These are phyloP conservation scores for Bemisia tabaci DNA, from an alignment of 1,140 invertebrate species.

Conservation along the genomic window DNA sequence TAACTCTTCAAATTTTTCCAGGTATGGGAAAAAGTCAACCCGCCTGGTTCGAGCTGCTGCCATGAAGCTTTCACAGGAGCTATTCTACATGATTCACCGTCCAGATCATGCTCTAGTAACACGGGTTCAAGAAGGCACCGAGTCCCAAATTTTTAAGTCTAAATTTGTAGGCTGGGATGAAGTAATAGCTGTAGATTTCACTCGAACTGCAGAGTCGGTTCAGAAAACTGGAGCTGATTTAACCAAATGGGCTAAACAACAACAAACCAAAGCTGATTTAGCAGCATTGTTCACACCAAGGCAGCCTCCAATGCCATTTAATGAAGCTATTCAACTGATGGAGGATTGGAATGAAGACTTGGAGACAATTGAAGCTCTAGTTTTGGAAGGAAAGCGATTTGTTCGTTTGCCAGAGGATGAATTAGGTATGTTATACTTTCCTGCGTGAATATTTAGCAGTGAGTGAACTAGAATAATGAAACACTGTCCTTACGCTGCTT, in stretches of 20 bases:
- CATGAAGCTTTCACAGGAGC: conserved; percentile 86
- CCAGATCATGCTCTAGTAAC: conserved; percentile 80
- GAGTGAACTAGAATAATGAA: too few relatives aligned
- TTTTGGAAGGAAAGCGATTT: conserved; percentile 95
- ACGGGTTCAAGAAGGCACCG: conserved; percentile 71
- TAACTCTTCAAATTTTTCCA: conserved; percentile 32
- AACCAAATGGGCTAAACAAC: conserved; percentile 79
- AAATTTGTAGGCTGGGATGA: conserved; percentile 98
- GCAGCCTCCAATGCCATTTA: conserved; percentile 69
- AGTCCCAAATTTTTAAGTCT: conserved; percentile 79
- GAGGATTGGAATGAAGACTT: conserved; percentile 91
- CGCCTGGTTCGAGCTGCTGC: conserved; percentile 89
- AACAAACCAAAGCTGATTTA: conserved; percentile 85
- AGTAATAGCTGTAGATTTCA: conserved; percentile 98
- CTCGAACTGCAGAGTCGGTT: conserved; percentile 93
- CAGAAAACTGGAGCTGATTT: conserved; percentile 91
- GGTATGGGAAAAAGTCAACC: conserved; percentile 97
- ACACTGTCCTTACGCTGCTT: too few relatives aligned
- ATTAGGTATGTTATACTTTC: conserved; percentile 48
- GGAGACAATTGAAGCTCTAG: conserved; percentile 94
- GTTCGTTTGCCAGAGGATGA: conserved; percentile 90
- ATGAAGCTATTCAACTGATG: conserved; percentile 81
- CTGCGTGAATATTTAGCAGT: too few relatives aligned
- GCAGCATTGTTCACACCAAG: conserved; percentile 90
- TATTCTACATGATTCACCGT: conserved; percentile 83